Evolutionary conservation across 1,140 invertebrate genomes (phyloP), one percentile per base, ranked within the genome.

Genomic region (Caenorhabditis brenneri): DNA sequence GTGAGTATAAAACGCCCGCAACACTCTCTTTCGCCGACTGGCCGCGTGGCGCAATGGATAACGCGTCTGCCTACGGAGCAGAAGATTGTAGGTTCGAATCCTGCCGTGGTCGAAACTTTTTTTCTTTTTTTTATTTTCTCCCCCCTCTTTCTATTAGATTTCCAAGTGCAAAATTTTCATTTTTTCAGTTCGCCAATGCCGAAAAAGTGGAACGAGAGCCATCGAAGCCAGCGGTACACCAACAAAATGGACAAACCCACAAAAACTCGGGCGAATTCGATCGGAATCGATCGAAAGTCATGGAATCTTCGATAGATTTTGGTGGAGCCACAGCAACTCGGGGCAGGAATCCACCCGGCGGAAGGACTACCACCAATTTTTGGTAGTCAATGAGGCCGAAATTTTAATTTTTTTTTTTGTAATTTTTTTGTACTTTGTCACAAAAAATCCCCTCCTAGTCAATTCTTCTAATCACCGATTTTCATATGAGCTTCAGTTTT

Each of bases 331-430:
- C 58, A 10, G 22, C 31, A 10, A 78, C 22, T 24, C 42, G 80
- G 9, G 16, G 7, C 19, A n/a, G 81, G 2, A 84, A 88, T 49
- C 87, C 87, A 31, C 87, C 87, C 4, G 87, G 87, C 16, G 87
- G 87, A n/a, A 27, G 83, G 46, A 58, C 5, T n/a, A n/a, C 87
- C 10, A 88, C 81, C 19, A 82, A 79, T 36, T 79, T 88, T 31
- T 88, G 83, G 82, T 88, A 85, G 83, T n/a, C 36, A 49, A 24
- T 10, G 19, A 42, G 4, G 24, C 22, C 33, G 33, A 24, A 51
- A 27, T 24, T 31, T 36, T 7, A 22, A 33, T 27, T 79, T 79
- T 33, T 55, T 48, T 48, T 82, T 78, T 3, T 82, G 48, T 29
- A 24, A 55, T 33, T 6, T 51, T n/a, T 46, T 48, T 22, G 9